Evolutionary conservation across 1,140 invertebrate species (phyloP).

Genomic region (Eurytemora carolleeae): DNA sequence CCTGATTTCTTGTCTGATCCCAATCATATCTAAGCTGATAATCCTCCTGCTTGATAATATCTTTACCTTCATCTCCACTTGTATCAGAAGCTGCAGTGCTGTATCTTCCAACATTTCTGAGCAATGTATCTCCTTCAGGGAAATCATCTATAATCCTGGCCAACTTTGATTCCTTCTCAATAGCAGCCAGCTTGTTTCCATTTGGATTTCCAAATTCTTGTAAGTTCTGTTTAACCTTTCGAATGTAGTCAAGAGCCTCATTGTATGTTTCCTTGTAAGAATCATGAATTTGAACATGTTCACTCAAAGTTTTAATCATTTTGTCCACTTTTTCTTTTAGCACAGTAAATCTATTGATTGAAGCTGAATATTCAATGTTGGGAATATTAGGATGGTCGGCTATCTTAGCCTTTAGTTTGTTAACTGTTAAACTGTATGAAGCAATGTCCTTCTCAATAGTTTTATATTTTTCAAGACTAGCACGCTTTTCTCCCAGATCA

Average conservation of each 20-base stretch:
- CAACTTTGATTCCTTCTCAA: constrained; percentile 48
- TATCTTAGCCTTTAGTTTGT: constrained; percentile 26
- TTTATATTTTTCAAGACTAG: constrained; percentile 2
- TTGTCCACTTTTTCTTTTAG: constrained; percentile 30
- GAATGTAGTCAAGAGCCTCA: constrained; percentile 66
- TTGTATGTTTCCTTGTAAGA: constrained; percentile 58
- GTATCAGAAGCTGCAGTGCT: constrained; percentile 54
- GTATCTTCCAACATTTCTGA: constrained; percentile 48
- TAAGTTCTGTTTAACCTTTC: constrained; percentile 53
- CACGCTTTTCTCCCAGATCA: constrained; percentile 34
- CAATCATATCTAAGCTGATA: constrained; percentile 63
- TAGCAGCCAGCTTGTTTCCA: constrained; percentile 50
- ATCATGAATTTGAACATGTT: constrained; percentile 66
- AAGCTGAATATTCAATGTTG: constrained; percentile 27
- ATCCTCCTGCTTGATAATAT: constrained; percentile 58
- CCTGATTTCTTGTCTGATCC: constrained; percentile 59
- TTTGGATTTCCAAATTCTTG: constrained; percentile 64
- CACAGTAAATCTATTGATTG: constrained; percentile 44
- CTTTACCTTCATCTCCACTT: constrained; percentile 66
- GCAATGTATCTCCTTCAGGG: constrained; percentile 44
- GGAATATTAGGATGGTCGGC: constrained; percentile 32
- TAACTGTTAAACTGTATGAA: constrained; percentile 49
- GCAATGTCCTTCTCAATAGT: constrained; percentile 48
- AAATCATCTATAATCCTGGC: constrained; percentile 42
- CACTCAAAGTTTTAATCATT: constrained; percentile 40